phyloP scores from a whole-genome alignment of 2,797 vertebrate genomes.

The Chloroceryle inda region DNA sequence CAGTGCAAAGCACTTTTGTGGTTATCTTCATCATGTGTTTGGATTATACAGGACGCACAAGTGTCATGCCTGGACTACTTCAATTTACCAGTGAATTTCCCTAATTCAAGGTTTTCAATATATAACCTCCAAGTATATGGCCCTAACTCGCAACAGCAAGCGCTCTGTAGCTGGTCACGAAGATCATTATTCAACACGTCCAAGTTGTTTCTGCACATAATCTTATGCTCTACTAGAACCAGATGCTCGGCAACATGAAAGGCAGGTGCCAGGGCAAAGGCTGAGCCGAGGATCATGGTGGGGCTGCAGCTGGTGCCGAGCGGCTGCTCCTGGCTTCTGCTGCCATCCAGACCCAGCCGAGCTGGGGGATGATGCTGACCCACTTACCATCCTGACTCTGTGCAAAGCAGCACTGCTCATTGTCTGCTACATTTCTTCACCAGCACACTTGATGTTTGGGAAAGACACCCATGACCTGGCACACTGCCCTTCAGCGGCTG shows the following conservation, averaged over 20 bases:
- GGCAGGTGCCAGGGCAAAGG: background rate
- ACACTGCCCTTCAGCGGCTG: background rate
- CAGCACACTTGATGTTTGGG: background rate
- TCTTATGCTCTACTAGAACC: background rate
- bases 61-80: background rate
- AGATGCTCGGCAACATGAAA: background rate
- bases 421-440: background rate
- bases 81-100: background rate
- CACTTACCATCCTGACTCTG: background rate
- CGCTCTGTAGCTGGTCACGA: background rate
- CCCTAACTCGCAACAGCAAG: background rate
- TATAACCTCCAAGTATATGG: background rate
- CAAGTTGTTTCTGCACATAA: background rate
- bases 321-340: background rate
- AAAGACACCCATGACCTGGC: background rate
- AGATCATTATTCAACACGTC: background rate
- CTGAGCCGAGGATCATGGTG: fast-evolving
- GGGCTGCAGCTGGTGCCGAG: background rate
- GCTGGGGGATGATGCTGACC: background rate
- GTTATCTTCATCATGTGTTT: background rate
- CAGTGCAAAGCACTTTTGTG: background rate
- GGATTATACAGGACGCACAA: background rate
- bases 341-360: background rate
- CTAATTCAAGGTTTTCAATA: background rate
- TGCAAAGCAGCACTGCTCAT: background rate